Evolutionary conservation across 2,113 vertebrate species (phyloP).

Genomic region (Brachionichthys hirsutus): DNA sequence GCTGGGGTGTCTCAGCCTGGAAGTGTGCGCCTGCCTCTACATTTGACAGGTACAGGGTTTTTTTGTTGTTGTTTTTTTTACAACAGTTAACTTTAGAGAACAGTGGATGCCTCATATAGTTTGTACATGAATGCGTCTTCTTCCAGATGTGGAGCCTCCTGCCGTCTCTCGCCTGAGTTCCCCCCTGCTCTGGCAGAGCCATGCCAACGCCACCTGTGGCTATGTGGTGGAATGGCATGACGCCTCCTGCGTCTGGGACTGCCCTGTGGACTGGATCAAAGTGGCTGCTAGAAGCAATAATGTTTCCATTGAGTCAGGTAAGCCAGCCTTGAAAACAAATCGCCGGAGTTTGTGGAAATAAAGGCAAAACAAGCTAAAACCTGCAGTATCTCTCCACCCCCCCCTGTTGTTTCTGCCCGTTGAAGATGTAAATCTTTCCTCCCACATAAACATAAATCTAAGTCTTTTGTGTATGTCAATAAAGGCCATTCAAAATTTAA

Average conservation of each 20-base stretch:
- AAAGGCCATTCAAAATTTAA: neutral
- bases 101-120: too few relatives aligned
- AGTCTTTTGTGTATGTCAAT: neutral
- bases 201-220: constrained; percentile 51
- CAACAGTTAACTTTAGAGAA: too few relatives aligned
- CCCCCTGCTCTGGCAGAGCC: constrained; percentile 63
- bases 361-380: neutral
- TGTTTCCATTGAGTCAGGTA: constrained; percentile 67
- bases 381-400: neutral
- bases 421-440: neutral
- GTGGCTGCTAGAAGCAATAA: constrained; percentile 57
- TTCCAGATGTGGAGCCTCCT: constrained; percentile 47
- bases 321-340: neutral
- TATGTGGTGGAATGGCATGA: constrained; percentile 74
- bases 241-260: constrained; percentile 49
- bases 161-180: constrained; percentile 41
- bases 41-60: constrained; percentile 64
- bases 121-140: neutral
- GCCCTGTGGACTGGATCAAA: constrained; percentile 70
- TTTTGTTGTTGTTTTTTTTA: too few relatives aligned
- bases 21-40: constrained; percentile 46
- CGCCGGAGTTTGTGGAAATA: neutral
- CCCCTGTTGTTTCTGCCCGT: neutral
- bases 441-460: neutral
- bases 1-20: constrained; percentile 57